Percentiles rank a stretch among this genome's conserved stretches.
These are phyloP conservation scores for Phengaris alcon DNA, from an alignment of 2,888 invertebrate genomes.

Conservation along the genomic window DNA sequence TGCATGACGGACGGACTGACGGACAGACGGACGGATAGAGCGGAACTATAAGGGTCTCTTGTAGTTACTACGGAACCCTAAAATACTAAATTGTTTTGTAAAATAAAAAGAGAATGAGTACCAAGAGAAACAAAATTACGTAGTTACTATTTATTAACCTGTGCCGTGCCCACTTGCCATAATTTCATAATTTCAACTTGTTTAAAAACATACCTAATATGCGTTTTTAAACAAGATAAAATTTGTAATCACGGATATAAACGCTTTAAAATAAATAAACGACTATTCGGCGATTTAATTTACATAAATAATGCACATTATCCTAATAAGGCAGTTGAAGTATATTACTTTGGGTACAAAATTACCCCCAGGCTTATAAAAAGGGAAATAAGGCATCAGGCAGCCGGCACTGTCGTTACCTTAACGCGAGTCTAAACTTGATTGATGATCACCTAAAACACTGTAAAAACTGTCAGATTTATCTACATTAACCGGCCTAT, in stretches of 20 bases:
- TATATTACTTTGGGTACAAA: slow-evolving; percentile 16
- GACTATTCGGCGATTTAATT: slow-evolving; percentile 8
- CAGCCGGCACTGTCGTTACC: slow-evolving; percentile 74
- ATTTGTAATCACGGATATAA: not conserved
- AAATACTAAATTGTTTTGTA: no score
- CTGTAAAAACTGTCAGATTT: not conserved
- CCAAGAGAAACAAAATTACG: no score
- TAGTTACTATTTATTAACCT: no score
- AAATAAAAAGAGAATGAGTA: no score
- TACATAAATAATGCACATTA: slow-evolving; percentile 15
- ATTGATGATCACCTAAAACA: slow-evolving; percentile 57
- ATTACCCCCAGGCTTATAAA: slow-evolving; percentile 48
- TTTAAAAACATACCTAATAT: not conserved
- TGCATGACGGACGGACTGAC: no score
- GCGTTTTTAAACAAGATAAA: not conserved
- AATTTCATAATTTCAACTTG: no score
- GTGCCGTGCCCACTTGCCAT: no score
- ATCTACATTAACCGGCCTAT: slow-evolving; percentile 13
- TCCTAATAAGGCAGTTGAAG: slow-evolving; percentile 19
- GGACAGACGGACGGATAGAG: no score
- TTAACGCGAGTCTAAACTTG: slow-evolving; percentile 79
- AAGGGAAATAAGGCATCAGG: slow-evolving; percentile 75
- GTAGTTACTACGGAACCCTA: not conserved
- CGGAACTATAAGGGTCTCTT: no score
- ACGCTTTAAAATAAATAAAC: slow-evolving; percentile 9